Conservation (phyloP, 2,113 vertebrate species). For the Saimiri boliviensis region DNA sequence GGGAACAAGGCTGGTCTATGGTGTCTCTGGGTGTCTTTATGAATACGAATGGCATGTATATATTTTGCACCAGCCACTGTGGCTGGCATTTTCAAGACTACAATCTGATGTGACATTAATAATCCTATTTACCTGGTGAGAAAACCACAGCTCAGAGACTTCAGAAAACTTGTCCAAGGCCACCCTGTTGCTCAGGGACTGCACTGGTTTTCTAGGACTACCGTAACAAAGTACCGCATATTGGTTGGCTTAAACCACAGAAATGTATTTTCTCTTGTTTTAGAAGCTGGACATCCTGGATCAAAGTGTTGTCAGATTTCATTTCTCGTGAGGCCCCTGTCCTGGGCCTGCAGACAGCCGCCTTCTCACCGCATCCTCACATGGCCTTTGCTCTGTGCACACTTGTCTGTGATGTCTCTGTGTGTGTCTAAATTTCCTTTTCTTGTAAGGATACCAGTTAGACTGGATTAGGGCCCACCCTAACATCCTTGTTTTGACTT, state of each 20-base stretch:
- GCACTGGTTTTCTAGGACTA: background rate
- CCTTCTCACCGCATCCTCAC: background rate
- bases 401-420: background rate
- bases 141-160: background rate
- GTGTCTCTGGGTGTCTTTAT: background rate
- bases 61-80: background rate
- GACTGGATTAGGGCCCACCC: background rate
- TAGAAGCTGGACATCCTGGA: background rate
- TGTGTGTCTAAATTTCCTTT: background rate
- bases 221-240: background rate
- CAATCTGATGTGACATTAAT: background rate
- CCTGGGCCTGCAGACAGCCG: background rate
- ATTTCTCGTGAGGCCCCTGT: background rate
- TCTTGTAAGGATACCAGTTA: background rate
- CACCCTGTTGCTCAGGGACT: background rate
- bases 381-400: background rate
- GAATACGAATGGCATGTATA: background rate
- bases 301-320: background rate
- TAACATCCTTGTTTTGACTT: background rate
- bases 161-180: background rate
- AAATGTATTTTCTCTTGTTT: background rate
- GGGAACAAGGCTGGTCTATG: background rate
- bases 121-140: background rate
- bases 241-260: background rate
- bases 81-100: background rate